Conservation (phyloP, 2,888 invertebrate species). For the Fabriciana adippe region DNA sequence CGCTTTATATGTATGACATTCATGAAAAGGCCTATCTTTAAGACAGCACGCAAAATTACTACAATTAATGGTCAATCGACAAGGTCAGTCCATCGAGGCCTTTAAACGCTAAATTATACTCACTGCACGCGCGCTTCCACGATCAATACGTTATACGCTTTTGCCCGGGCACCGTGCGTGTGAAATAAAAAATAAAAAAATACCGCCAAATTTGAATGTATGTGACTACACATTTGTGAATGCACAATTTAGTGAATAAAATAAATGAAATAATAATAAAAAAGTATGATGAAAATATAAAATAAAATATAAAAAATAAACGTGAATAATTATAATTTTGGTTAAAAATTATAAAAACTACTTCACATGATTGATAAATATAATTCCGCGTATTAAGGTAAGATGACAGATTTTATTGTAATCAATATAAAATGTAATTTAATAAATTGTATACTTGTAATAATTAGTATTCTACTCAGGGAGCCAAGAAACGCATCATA, state of each 20-base stretch:
- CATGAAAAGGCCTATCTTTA: conserved; percentile 17
- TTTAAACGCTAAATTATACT: conserved; percentile 55
- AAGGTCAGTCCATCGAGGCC: conserved; percentile 52
- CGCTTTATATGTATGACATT: background rate
- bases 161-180: conserved; percentile 48
- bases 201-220: background rate
- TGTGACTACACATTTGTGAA: background rate
- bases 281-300: background rate
- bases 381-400: too few species aligned
- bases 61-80: conserved; percentile 49
- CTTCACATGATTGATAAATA: too few species aligned
- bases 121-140: conserved; percentile 50
- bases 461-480: too few species aligned
- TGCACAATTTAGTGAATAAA: conserved; percentile 3
- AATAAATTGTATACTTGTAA: too few species aligned
- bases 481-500: too few species aligned
- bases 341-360: too few species aligned
- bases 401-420: too few species aligned
- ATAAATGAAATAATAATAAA: background rate
- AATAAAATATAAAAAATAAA: too few species aligned
- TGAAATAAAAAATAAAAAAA: conserved; percentile 30
- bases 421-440: too few species aligned
- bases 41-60: conserved; percentile 33
- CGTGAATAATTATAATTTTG: too few species aligned
- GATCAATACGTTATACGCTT: conserved; percentile 50